Base-by-base conservation (phyloP, 2,888 invertebrate genomes). In the Microctonus aethiopoides region DNA sequence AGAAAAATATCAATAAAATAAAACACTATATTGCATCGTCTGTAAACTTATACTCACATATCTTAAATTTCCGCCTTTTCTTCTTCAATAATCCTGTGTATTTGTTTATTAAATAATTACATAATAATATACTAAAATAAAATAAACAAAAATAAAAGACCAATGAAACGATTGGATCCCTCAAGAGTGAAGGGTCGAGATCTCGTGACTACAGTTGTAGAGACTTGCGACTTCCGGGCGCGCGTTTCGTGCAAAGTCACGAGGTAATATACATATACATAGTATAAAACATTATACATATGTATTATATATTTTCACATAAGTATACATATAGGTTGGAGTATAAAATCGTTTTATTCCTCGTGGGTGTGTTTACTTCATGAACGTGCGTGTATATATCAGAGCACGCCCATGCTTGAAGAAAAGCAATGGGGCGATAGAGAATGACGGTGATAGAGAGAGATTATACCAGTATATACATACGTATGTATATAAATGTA, bases 311-410 rank as follows among this genome's bases (percentile, higher is more conserved):
- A 10, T 51, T 20, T 10, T n/a, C n/a, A n/a, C n/a, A n/a, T n/a
- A n/a, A n/a, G 11, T 20, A 20, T 51, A 20, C 46, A 46, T 46
- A 7, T 16, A 46, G 46, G 46, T 46, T 16, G 16, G 16, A 46
- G 39, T 13, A 16, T n/a, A n/a, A 16, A 16, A 46, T 46, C 46
- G 32, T 32, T 63, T 52, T 51, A 63, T 63, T 34, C 29, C 56
- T 39, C 56, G 65, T 56, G 56, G 65, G 65, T 65, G 65, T 65
- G 56, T 56, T 65, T 65, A 65, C 65, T 29, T 39, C 36, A 52
- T 24, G 36, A 29, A 41, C 64, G 71, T 72, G 72, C 74, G 74
- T 74, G 72, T 71, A 65, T 72, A 71, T 69, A 68, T 56, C 39
- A 39, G 39, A 36, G 52, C 56, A 56, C 46, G 63, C 64, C 46